These are phyloP conservation scores for Clarias platycephalus DNA, from an alignment of 2,797 vertebrate genomes.

Conservation along the genomic window DNA sequence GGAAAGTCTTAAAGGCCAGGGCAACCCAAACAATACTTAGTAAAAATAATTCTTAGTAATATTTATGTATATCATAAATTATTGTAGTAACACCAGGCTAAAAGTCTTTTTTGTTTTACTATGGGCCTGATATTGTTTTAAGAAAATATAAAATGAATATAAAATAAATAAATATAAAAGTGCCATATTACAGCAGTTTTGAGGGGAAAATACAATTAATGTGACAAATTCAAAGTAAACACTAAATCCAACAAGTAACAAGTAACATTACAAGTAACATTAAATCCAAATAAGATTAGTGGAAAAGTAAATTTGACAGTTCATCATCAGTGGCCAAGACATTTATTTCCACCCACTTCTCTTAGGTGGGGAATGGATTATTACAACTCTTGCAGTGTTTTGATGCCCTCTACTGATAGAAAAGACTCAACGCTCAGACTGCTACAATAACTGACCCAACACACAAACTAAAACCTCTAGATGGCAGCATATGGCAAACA, in stretches of 20 bases:
- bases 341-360: neutral
- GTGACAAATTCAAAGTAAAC: neutral
- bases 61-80: neutral
- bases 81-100: neutral
- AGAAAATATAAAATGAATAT: neutral
- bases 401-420: neutral
- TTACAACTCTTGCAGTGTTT: neutral
- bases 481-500: slow-evolving; percentile 12
- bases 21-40: neutral
- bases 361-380: neutral
- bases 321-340: neutral
- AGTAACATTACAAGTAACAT: neutral
- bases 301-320: neutral
- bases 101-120: neutral
- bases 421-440: neutral
- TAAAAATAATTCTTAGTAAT: neutral
- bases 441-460: no score
- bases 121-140: neutral
- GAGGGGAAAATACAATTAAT: neutral
- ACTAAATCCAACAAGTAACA: neutral
- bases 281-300: neutral
- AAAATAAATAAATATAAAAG: neutral
- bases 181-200: neutral
- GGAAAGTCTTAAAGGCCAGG: neutral
- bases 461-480: neutral